Evolutionary conservation across 2,113 vertebrate genomes (phyloP), one percentile per base, ranked within the genome.

Genomic region (Ciconia maguari): DNA sequence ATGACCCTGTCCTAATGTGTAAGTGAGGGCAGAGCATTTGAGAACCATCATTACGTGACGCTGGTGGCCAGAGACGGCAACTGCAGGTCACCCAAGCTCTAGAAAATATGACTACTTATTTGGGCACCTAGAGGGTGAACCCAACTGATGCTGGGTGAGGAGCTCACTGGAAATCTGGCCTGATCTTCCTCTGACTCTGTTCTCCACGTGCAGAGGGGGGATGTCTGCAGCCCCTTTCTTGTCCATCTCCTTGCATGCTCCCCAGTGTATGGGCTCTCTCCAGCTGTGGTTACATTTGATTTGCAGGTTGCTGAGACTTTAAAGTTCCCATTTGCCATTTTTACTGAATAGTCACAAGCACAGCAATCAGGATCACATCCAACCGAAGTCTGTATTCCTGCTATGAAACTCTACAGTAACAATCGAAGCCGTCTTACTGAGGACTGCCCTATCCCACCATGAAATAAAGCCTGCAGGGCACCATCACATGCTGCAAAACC

Each of bases 351-450:
- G 46, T 42, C 30, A 80, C 83, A 91, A 51, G 44, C 49, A 57
- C 18, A 19, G 36, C 64, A 66, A 77, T n/a, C 52, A 66, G 64
- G 52, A 55, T 38, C n/a, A n/a, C 44, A 44, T 71, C 46, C 60
- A 66, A 22, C 25, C 0, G 0, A 61, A 44, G 7, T 14, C 41
- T 34, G 3, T 62, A 15, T 19, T 65, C 29, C 90, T 77, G 66
- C 36, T 77, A 42, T 48, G 74, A 82, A 84, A 62, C 4, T 26
- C 74, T 41, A 9, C 3, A n/a, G 34, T 17, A 92, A 16, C 54
- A 60, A 42, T 44, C 11, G 12, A 81, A 77, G 32, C 15, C 12
- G 2, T 55, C 21, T 65, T 25, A 32, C 44, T 2, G 3, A 60
- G 7, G 27, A 6, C 21, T 68, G 15, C 54, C 58, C 57, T 38